Conservation (phyloP, 92 coral and sea anemone species). For the Desmophyllum pertusum region DNA sequence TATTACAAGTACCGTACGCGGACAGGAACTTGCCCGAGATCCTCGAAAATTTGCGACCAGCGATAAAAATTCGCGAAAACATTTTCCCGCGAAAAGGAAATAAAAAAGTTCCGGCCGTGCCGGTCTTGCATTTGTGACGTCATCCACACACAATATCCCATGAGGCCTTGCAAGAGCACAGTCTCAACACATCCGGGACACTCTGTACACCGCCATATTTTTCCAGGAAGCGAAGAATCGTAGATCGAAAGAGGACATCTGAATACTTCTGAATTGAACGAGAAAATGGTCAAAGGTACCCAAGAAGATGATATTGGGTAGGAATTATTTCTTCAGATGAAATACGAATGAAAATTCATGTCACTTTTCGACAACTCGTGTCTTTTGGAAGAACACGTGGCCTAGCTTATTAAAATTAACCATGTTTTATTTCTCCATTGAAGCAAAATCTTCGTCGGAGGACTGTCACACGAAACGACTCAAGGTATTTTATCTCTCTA, state of each 20-base stretch:
- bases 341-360: neutral
- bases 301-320: constrained; percentile 95
- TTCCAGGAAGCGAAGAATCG: neutral
- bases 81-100: too few relatives aligned
- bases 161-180: neutral
- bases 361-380: neutral
- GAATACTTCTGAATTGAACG: neutral
- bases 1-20: too few relatives aligned
- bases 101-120: too few relatives aligned
- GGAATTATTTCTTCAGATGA: constrained; percentile 21
- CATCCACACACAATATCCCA: too few relatives aligned
- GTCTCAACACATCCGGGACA: constrained; percentile 6
- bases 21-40: too few relatives aligned
- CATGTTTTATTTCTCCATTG: constrained; percentile 13
- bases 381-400: constrained; percentile 8
- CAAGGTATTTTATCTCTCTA: constrained; percentile 58
- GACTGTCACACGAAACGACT: constrained; percentile 75
- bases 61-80: too few relatives aligned
- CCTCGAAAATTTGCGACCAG: too few relatives aligned
- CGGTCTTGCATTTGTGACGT: too few relatives aligned
- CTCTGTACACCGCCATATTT: constrained; percentile 1
- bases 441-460: constrained; percentile 97
- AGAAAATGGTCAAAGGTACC: constrained; percentile 54
- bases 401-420: neutral
- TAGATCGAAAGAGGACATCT: neutral